A percentile compares a stretch with the other conserved stretches of the same genome.
Evolutionary conservation across 2,113 vertebrate genomes (phyloP).

Genomic region (Panthera leo): DNA sequence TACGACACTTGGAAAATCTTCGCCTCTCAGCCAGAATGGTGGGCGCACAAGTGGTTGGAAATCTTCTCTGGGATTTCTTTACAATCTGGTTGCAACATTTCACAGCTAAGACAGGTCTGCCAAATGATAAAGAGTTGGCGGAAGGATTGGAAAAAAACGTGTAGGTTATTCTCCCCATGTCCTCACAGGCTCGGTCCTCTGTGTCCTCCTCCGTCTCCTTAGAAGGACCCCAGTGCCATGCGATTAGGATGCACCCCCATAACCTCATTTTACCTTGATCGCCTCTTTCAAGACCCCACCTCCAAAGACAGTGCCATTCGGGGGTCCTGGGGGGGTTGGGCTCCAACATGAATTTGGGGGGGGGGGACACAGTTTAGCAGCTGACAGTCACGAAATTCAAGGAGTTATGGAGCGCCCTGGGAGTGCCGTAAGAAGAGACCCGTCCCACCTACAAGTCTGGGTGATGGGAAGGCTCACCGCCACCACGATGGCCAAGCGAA

Average conservation of each 20-base stretch:
- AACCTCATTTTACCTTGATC: too few relatives aligned
- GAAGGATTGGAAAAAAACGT: background rate
- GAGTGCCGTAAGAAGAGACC: too few relatives aligned
- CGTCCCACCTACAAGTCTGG: too few relatives aligned
- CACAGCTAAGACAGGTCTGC: background rate
- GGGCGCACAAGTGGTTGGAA: background rate
- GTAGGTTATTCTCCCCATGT: too few relatives aligned
- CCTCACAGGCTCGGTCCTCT: too few relatives aligned
- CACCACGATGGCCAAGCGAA: rapidly evolving
- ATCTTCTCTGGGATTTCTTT: background rate
- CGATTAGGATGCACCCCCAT: too few relatives aligned
- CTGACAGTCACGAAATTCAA: background rate
- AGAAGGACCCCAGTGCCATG: too few relatives aligned
- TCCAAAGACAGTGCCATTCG: too few relatives aligned
- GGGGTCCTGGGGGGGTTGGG: background rate
- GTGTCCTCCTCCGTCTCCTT: too few relatives aligned
- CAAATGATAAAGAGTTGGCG: background rate
- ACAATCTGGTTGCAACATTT: background rate
- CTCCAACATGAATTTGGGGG: background rate
- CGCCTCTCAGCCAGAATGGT: too few relatives aligned
- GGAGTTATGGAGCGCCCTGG: background rate
- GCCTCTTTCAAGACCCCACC: too few relatives aligned
- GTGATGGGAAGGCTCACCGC: rapidly evolving
- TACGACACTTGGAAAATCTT: background rate
- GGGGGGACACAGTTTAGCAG: too few relatives aligned